Evolutionary conservation across 2,797 vertebrate genomes (phyloP), one percentile per base, ranked within the genome.

Genomic region (Eulemur rubriventer): DNA sequence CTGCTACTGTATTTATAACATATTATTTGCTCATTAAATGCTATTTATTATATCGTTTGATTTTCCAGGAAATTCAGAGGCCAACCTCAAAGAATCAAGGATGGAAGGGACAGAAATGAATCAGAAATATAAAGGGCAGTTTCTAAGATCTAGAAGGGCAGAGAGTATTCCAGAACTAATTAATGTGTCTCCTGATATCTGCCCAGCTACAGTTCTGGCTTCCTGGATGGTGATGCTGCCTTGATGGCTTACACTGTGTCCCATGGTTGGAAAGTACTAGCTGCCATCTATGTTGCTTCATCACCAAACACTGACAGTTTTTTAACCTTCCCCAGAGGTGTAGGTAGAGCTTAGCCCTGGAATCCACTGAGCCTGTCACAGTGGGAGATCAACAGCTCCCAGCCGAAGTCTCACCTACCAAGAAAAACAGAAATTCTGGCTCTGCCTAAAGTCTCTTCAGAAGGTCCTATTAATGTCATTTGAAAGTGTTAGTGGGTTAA

Each of bases 221-320:
- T 41, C 22, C 7, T 28, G 4, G 6, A 24, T 43, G 33, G 2
- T 7, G 6, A 16, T 61, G 22, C 6, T 0, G 1, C 30, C 41
- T 1, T n/a, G 46, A 10, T 10, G 4, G 22, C 46, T 35, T 46
- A 11, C 26, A 22, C 28, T 41, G 13, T 46, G 17, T 61, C 20
- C 3, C 1, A 2, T 30, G 10, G 17, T 9, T 11, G 26, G 16
- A 17, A 89, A 50, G 14, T 50, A 16, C 52, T 80, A 33, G 22
- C 17, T 48, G 52, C 14, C 67, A 11, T 22, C 10, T 28, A 6
- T 13, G 3, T 48, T 61, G 13, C 0, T 35, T 38, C 16, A 55
- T 28, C 1, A 35, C 4, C 33, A 43, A 59, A 61, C 9, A 18
- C 3, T 20, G 46, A 1, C 11, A 24, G 16, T 46, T 46, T 2